A percentile compares a stretch with the other conserved stretches of the same genome.
These are phyloP conservation scores for Ahaetulla prasina DNA, from an alignment of 2,113 vertebrate genomes.

Conservation along the genomic window DNA sequence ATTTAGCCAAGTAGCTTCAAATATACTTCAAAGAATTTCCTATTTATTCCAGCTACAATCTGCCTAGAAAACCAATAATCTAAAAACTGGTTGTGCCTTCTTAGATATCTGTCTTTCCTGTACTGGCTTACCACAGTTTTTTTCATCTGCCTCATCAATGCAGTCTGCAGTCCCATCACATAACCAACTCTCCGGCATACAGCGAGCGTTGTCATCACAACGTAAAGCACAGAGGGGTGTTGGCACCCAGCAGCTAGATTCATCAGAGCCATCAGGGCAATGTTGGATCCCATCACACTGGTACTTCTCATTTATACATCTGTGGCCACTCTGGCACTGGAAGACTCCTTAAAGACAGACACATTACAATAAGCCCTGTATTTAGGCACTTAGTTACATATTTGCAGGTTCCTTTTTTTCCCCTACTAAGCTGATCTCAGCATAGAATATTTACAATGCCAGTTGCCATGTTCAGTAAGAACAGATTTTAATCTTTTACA, in stretches of 20 bases:
- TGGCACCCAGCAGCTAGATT: conserved; percentile 71
- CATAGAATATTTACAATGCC: not conserved
- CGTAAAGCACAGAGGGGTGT: conserved; percentile 69
- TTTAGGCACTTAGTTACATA: not conserved
- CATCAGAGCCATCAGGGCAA: conserved; percentile 81
- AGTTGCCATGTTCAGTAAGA: not conserved
- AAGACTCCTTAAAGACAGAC: conserved; percentile 63
- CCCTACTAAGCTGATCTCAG: not conserved
- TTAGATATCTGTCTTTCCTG: not conserved
- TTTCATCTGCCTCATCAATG: conserved; percentile 75
- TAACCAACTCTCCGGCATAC: conserved; percentile 77
- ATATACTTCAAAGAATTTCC: not conserved
- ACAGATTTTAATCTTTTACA: not conserved
- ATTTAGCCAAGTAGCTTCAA: not conserved
- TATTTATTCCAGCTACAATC: not conserved
- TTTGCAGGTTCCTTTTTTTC: not conserved
- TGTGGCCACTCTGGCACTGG: conserved; percentile 69
- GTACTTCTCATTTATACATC: conserved; percentile 65
- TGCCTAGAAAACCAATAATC: too few species aligned
- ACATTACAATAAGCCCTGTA: not conserved
- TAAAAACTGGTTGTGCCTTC: too few species aligned
- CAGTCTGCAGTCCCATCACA: conserved; percentile 86
- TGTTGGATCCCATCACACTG: conserved; percentile 79
- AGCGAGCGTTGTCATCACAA: conserved; percentile 72
- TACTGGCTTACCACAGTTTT: conserved; percentile 70